Base-by-base conservation (phyloP, 2,888 invertebrate species). In the Bugulina stolonifera region DNA sequence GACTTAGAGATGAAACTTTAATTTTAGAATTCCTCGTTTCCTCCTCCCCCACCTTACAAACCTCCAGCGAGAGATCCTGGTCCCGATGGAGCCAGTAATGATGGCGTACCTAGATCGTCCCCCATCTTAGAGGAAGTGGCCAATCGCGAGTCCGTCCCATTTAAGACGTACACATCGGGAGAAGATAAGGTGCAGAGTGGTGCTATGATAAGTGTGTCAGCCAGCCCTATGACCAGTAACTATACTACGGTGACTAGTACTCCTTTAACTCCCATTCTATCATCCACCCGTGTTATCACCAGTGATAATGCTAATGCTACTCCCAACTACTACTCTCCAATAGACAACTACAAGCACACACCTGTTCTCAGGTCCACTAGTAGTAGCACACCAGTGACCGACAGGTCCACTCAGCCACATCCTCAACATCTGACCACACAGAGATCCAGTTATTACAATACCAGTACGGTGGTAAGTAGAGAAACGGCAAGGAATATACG, bases 41-140 rank as follows among this genome's bases (percentile, higher is more conserved):
- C 70, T 70, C 70, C 70, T 23, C 70, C 70, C 10, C 70, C 70
- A 2, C 70, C 70, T 29, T 70, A 70, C 52, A 70, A 70, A 29
- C 70, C 70, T 23, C 70, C 70, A 2, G 5, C 70, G 5, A 70
- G 70, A 29, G 70, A 70, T 10, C 54, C 54, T 43, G 52, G 54
- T 22, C 70, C 70, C 10, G 70, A 70, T 32, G 70, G 70, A 22
- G 70, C 70, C 3, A 70, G 70, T 52, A 70, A 70, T 70, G 70
- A 70, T 54, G 70, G 70, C 3, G 70, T 64, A 10, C 64, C 64
- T 10, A 25, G 64, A 32, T 64, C 64, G 32, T 64, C 64, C 5
- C 64, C 64, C 32, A 27, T 27, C 2, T 32, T 32, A 5, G 64
- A 64, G 32, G 18, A 64, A 32, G 18, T 32, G 2, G 32, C 64